Conservation (phyloP, 2,113 vertebrate genomes). For the Entelurus aequoreus region DNA sequence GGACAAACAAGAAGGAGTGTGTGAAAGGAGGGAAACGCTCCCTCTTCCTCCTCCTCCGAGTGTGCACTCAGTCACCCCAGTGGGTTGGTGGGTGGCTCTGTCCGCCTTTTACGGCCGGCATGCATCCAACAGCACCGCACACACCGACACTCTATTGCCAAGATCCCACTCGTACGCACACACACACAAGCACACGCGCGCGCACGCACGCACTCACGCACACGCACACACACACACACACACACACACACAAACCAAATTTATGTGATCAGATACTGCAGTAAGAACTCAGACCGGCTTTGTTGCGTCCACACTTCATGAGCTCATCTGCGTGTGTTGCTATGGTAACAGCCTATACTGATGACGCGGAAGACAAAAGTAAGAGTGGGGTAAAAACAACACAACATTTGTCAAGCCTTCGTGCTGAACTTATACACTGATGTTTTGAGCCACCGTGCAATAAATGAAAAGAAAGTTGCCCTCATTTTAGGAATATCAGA, state of each 20-base stretch:
- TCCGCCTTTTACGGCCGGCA: slow-evolving; percentile 40
- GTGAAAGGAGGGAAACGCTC: slow-evolving; percentile 51
- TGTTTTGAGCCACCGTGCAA: too few species aligned
- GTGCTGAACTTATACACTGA: too few species aligned
- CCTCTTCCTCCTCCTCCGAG: slow-evolving; percentile 19
- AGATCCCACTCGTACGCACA: slow-evolving; percentile 27
- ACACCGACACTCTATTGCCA: slow-evolving; percentile 58
- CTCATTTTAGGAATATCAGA: too few species aligned
- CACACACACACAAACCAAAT: slow-evolving; percentile 2
- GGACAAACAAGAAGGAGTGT: slow-evolving; percentile 48
- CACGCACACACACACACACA: slow-evolving; percentile 10
- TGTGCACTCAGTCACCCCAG: slow-evolving; percentile 60
- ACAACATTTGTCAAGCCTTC: too few species aligned
- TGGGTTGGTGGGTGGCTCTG: slow-evolving; percentile 48
- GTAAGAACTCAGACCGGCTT: too few species aligned
- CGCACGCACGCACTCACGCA: neutral
- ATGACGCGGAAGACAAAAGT: too few species aligned
- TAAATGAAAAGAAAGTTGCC: too few species aligned
- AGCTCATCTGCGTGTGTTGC: too few species aligned
- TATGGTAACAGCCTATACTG: too few species aligned
- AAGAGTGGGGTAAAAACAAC: too few species aligned
- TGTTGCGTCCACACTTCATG: too few species aligned
- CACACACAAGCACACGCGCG: slow-evolving; percentile 9
- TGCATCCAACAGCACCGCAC: slow-evolving; percentile 57
- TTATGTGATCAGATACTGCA: too few species aligned